Evolutionary conservation across 2,888 invertebrate genomes (phyloP).

Genomic region (Sphinx pinastri): DNA sequence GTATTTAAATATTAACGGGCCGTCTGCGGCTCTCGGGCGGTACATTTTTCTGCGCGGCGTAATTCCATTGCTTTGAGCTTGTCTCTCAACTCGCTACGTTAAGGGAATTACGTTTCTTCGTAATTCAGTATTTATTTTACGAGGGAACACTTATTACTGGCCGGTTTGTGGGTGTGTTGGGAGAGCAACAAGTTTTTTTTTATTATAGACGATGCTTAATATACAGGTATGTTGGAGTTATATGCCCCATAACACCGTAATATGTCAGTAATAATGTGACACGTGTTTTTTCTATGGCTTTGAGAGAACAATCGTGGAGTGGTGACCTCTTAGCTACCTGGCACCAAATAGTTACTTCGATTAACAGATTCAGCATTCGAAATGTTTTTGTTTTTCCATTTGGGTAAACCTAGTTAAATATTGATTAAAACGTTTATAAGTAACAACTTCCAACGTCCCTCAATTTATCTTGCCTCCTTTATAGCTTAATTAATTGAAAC

Average conservation of each 20-base stretch:
- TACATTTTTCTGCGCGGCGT: constrained; percentile 9
- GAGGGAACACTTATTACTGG: constrained; percentile 5
- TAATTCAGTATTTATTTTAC: constrained; percentile 21
- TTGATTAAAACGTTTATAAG: no score
- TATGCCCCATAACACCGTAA: no score
- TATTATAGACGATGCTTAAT: no score
- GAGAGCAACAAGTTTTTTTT: constrained; percentile 4
- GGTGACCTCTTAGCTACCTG: no score
- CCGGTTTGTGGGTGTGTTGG: constrained; percentile 3
- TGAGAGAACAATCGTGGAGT: no score
- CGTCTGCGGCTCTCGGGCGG: constrained; percentile 6
- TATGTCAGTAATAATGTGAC: no score
- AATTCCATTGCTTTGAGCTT: constrained; percentile 22
- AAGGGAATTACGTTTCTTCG: constrained; percentile 20
- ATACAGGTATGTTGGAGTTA: not conserved
- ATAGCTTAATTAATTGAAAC: not conserved
- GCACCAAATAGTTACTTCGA: no score
- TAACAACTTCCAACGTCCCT: no score
- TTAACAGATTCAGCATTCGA: no score
- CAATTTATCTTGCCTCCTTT: not conserved
- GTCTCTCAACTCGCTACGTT: constrained; percentile 19
- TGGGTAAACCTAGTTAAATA: no score
- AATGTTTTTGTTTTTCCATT: no score
- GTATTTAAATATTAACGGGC: constrained; percentile 19
- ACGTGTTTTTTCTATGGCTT: no score